Base-by-base conservation (phyloP, 2,797 vertebrate genomes). In the Hylomyscus alleni region DNA sequence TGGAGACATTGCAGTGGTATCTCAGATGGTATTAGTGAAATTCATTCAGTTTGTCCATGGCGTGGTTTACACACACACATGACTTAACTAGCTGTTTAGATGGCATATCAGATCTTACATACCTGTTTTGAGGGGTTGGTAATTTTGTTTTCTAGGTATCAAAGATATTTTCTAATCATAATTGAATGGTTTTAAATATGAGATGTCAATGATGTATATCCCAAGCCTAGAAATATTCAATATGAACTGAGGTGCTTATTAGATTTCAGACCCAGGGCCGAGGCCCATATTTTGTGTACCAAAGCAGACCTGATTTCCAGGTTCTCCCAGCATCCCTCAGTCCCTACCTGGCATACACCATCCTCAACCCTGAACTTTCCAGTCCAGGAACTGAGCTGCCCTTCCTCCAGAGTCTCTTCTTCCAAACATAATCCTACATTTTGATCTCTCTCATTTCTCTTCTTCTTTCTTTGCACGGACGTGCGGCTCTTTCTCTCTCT, bases 101-200 rank as follows among this genome's bases (percentile, higher is more conserved):
- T 87, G 91, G 56, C 37, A 56, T 88, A 91, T 93, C 13, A 6
- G 31, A 76, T 81, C 17, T 50, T 72, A 47, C 75, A n/a, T 56
- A 26, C 20, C 11, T 91, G 84, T 89, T 94, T 95, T 37, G 86
- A 52, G 31, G 67, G 78, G 29, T 76, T 19, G 54, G 92, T 83
- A 78, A 78, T 87, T 80, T 80, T 95, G 54, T 50, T 87, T 44
- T 93, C 50, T 62, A 92, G 88, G 93, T 44, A 54, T 90, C 40
- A 29, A 90, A 54, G 40, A 89, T 85, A 82, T 85, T 81, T 73
- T 96, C 81, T 92, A 62, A 89, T 58, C 10, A 22, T 87, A 93
- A 92, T 47, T 82, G 58, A 58, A 31, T 93, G 72, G 20, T 88
- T 90, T 65, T 73, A 75, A 77, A 11, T 72, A 67, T 0, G 50